Conservation (phyloP, 1,140 invertebrate species). For the Drosophila quadrilineata region DNA sequence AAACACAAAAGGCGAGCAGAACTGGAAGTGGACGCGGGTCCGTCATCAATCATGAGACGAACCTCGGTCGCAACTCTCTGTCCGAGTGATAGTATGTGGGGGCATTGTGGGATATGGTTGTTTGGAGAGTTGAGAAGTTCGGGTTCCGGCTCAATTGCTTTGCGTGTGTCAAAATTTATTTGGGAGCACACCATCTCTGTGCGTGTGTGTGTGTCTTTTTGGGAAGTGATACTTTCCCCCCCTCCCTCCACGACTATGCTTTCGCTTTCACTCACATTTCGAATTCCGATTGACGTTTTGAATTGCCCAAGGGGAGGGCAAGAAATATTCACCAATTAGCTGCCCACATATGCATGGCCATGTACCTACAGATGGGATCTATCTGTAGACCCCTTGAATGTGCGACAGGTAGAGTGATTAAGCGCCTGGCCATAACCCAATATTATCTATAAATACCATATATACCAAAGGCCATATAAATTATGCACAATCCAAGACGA, state of each 20-base stretch:
- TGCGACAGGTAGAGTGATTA: slow-evolving; percentile 59
- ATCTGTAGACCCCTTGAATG: too few species aligned
- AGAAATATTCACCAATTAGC: slow-evolving; percentile 70
- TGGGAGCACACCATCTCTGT: slow-evolving; percentile 9
- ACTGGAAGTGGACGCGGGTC: slow-evolving; percentile 44
- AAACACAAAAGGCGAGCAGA: slow-evolving; percentile 26
- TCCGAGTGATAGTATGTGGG: too few species aligned
- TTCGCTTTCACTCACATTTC: slow-evolving; percentile 57
- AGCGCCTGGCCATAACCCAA: slow-evolving; percentile 43
- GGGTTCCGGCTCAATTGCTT: slow-evolving; percentile 41
- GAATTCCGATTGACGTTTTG: slow-evolving; percentile 47
- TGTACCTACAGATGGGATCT: too few species aligned
- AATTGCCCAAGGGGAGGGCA: slow-evolving; percentile 49
- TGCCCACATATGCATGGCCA: slow-evolving; percentile 56
- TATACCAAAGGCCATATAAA: slow-evolving; percentile 55
- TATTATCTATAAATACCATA: slow-evolving; percentile 68
- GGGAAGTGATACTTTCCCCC: too few species aligned
- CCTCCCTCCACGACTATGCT: too few species aligned
- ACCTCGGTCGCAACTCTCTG: slow-evolving; percentile 1
- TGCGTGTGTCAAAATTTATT: slow-evolving; percentile 52
- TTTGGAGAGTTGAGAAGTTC: too few species aligned
- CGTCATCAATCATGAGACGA: slow-evolving; percentile 64
- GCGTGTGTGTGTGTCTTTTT: slow-evolving; percentile 1
- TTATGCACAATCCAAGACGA: slow-evolving; percentile 53
- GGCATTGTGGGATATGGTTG: too few species aligned